A percentile compares a stretch with the other conserved stretches of the same genome.
Conservation (phyloP, 1,140 invertebrate species). For the Helicoverpa armigera region DNA sequence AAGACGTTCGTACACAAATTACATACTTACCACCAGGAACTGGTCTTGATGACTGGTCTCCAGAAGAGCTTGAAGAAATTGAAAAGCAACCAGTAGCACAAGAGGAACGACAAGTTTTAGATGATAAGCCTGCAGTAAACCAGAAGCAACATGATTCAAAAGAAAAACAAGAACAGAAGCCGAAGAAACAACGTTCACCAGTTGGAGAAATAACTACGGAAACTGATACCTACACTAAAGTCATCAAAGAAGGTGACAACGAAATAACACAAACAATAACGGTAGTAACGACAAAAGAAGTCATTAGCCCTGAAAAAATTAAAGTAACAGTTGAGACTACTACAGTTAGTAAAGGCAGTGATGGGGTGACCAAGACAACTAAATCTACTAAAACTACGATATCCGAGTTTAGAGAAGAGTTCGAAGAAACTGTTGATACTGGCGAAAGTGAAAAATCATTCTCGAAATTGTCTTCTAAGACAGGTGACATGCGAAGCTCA, state of each 20-base stretch:
- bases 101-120: constrained; percentile 65
- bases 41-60: constrained; percentile 82
- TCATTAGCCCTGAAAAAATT: constrained; percentile 83
- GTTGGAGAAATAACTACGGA: constrained; percentile 85
- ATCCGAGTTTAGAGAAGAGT: constrained; percentile 85
- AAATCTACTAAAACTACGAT: constrained; percentile 85
- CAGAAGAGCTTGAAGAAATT: constrained; percentile 78
- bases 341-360: constrained; percentile 82
- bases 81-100: constrained; percentile 67
- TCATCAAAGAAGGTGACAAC: constrained; percentile 82
- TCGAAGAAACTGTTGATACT: constrained; percentile 82
- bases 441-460: constrained; percentile 82
- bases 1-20: constrained; percentile 85
- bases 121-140: constrained; percentile 64
- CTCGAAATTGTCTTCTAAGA: constrained; percentile 82
- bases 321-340: constrained; percentile 85
- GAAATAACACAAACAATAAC: constrained; percentile 84
- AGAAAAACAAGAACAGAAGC: constrained; percentile 64
- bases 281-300: constrained; percentile 83
- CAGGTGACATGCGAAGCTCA: constrained; percentile 86
- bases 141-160: constrained; percentile 63
- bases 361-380: constrained; percentile 85
- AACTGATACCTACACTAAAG: constrained; percentile 84
- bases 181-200: constrained; percentile 78
- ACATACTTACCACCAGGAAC: constrained; percentile 83